Evolutionary conservation across 2,113 vertebrate species (phyloP), one percentile per base, ranked within the genome.

Genomic region (Nibea coibor): DNA sequence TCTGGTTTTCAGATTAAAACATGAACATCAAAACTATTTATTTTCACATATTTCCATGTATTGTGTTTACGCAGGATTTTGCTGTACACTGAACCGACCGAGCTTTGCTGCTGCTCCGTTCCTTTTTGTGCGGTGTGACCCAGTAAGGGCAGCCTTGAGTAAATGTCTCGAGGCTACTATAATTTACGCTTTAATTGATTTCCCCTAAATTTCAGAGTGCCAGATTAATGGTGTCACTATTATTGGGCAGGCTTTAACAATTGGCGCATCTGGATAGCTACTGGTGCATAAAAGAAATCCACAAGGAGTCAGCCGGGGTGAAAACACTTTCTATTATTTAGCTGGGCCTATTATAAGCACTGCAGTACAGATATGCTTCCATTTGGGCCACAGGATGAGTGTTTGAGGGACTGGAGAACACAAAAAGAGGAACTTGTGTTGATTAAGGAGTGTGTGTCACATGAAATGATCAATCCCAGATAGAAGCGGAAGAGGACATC

Each of bases 101-200:
- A 39, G 35, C 35, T 39, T 8, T 39, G 35, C 35, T 39, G 35
- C 24, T 39, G 59, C 51, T 80, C 47, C 50, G 8, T 56, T 61
- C 51, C 10, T 70, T 26, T 56, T 28, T 45, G 50, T 61, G 61
- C 45, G 15, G 14, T 70, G 70, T 87, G 83, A 93, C 87, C 81
- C 88, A 79, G 28, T 75, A 72, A 88, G 76, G 71, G 71, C 82
- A 87, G 69, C 72, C 24, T 66, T 65, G 14, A 83, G 66, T 73
- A 64, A 87, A 86, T 31, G 58, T 68, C 61, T 54, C 66, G 14
- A 80, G 50, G 70, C 59, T 75, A 3, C 76, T 65, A 63, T 88
- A 76, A 89, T 90, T 83, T 86, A 85, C 63, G 69, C 73, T 87
- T 86, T 71, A 76, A 90, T 89, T 80, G 87, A 92, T 91, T 92